phyloP scores from a whole-genome alignment of 35 echinoderm and acorn worm genomes.

The Eucidaris tribuloides region DNA sequence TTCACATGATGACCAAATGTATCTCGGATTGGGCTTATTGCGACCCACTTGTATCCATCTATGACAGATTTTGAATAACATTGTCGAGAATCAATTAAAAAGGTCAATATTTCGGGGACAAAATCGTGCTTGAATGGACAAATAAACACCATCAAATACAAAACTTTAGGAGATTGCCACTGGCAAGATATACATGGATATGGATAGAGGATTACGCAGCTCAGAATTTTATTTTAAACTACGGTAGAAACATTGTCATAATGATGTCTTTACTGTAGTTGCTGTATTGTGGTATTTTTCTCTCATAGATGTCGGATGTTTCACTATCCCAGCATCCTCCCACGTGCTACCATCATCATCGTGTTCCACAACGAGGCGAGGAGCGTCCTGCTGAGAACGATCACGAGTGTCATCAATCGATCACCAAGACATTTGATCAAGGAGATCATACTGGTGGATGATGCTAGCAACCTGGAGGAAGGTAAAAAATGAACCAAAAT shows the following conservation, averaged over 20 bases:
- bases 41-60: no score
- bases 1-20: no score
- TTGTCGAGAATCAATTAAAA: no score
- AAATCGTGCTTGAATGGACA: background rate
- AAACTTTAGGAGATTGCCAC: background rate
- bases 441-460: conserved; percentile 62
- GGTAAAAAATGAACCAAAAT: background rate
- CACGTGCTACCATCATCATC: conserved; percentile 50
- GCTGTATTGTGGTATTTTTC: background rate
- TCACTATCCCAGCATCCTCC: conserved; percentile 20
- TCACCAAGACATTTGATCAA: conserved; percentile 36
- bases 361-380: conserved; percentile 48
- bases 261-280: background rate
- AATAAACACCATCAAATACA: background rate
- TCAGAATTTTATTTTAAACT: background rate
- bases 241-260: background rate
- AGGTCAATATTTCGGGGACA: no score
- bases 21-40: no score
- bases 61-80: no score
- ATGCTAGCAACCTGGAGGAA: conserved; percentile 41
- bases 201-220: no score
- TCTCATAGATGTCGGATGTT: conserved; percentile 23
- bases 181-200: background rate
- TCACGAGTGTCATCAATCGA: conserved; percentile 52
- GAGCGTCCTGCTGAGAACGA: conserved; percentile 48